Evolutionary conservation across 1,140 invertebrate genomes (phyloP).

Genomic region (Trichonephila inaurata): DNA sequence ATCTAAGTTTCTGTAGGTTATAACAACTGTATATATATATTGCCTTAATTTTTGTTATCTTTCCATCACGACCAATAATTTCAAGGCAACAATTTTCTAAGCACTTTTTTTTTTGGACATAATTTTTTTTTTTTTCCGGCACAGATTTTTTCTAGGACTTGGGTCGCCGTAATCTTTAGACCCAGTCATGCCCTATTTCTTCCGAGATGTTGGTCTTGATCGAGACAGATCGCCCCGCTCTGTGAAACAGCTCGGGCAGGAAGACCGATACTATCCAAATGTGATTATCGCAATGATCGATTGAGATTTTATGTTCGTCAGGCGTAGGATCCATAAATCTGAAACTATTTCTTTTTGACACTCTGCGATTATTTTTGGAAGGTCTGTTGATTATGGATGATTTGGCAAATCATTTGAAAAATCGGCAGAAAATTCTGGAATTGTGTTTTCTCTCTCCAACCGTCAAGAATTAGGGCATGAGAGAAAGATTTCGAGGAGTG

Average conservation of each 20-base stretch:
- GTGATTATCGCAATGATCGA: background rate
- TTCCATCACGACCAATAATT: too few relatives aligned
- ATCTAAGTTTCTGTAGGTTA: too few relatives aligned
- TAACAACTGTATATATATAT: too few relatives aligned
- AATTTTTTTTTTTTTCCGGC: background rate
- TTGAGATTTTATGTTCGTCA: background rate
- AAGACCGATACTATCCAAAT: background rate
- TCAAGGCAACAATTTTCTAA: too few relatives aligned
- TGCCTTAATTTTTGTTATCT: too few relatives aligned
- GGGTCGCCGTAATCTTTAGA: background rate
- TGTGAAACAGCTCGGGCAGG: background rate
- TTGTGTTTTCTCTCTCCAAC: background rate
- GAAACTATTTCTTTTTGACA: too few relatives aligned
- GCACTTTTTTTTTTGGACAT: too few relatives aligned
- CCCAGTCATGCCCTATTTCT: background rate
- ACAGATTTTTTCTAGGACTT: background rate
- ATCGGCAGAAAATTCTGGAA: background rate
- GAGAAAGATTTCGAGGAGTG: background rate
- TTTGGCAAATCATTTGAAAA: background rate
- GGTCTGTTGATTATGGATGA: too few relatives aligned
- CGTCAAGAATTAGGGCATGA: background rate
- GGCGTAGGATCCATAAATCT: too few relatives aligned
- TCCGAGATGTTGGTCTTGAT: background rate
- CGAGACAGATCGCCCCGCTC: background rate
- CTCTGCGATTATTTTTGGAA: too few relatives aligned